Evolutionary conservation across 2,797 vertebrate species (phyloP), one percentile per base, ranked within the genome.

Genomic region (Eulemur rubriventer): DNA sequence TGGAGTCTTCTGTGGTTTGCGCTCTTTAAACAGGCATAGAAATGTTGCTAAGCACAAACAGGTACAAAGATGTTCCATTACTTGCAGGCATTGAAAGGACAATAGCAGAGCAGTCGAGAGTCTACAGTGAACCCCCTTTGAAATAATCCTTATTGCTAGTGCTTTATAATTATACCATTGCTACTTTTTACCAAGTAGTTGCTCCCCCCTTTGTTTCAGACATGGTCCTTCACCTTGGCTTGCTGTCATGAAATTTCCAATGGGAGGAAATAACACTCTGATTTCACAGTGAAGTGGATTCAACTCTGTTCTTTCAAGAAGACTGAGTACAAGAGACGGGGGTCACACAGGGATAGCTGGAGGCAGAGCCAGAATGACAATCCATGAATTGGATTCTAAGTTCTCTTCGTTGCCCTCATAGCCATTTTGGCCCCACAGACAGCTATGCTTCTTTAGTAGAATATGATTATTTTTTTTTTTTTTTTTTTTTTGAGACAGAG

Each of bases 301-400:
- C 84, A 87, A 33, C 22, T 84, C 65, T 95, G 24, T 86, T 96
- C 80, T 80, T 89, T 63, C 76, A 93, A 89, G 84, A 83, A 76
- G 83, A 48, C 41, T 35, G 87, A 81, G 61, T 75, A 79, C 46
- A 95, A 75, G 76, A 82, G 83, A 83, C 7, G 24, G 17, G 80
- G 72, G 92, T 93, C 92, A 94, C 43, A 63, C 18, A 83, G 89
- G 88, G 85, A 92, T 69, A 93, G 52, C 22, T 28, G 55, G 81
- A 78, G 63, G 65, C 73, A 73, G 30, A 94, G 90, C 73, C 67
- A 76, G 92, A 84, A 84, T n/a, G 76, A 81, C 48, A 94, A 79
- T 78, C 78, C 6, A 13, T 63, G 89, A 59, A 72, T 43, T 67
- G 65, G 79, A 89, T 73, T 69, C 79, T 81, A 46, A 89, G 55